Evolutionary conservation across 2,113 vertebrate genomes (phyloP).

Genomic region (Pterocles orientalis): DNA sequence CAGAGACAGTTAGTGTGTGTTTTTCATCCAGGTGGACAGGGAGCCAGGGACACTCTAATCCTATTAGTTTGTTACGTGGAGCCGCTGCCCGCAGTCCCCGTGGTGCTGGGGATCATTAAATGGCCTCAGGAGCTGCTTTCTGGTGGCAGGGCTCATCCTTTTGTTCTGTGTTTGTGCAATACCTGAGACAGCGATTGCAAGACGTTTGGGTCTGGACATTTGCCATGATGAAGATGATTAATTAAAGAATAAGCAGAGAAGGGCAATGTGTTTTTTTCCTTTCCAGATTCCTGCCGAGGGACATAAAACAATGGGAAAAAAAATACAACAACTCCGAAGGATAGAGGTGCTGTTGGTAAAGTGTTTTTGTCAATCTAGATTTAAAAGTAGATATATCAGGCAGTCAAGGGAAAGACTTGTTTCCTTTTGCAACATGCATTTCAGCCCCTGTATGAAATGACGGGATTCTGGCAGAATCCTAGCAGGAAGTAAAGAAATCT

Average conservation of each 20-base stretch:
- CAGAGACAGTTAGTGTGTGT: background rate
- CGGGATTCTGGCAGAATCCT: background rate
- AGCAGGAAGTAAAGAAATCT: conserved; percentile 59
- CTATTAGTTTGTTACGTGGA: background rate
- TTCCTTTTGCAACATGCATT: background rate
- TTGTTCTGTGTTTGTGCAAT: background rate
- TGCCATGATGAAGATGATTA: background rate
- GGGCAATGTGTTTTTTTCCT: rapidly evolving
- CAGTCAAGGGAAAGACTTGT: background rate
- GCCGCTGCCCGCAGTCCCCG: background rate
- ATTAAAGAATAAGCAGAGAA: background rate
- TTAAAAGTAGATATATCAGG: background rate
- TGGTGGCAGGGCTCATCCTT: background rate
- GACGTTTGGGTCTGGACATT: background rate
- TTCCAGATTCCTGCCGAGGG: background rate
- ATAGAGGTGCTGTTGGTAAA: background rate
- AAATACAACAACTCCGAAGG: background rate
- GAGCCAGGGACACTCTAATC: background rate
- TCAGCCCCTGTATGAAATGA: background rate
- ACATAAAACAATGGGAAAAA: background rate
- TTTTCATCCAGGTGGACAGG: background rate
- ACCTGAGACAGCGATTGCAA: background rate
- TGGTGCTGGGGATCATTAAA: background rate
- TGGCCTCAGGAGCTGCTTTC: background rate
- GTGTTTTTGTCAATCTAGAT: background rate